Base-by-base conservation (phyloP, 2,888 invertebrate genomes). In the Epistrophe eligans region DNA sequence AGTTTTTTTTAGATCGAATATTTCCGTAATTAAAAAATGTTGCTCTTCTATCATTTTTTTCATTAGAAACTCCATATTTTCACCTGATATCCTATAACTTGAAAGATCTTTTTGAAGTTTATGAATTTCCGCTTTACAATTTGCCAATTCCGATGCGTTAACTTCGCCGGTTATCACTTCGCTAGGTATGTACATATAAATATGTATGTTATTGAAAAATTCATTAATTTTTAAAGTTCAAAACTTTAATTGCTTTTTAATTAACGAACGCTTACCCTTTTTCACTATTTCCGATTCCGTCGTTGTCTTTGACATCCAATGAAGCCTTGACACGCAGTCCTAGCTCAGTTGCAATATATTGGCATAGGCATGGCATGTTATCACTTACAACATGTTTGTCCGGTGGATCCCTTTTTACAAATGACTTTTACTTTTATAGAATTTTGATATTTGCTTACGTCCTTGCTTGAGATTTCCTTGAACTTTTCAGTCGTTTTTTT, bases 21-120 rank as follows among this genome's bases (percentile, higher is more conserved):
- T 89, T 76, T 92, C 91, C 48, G 88, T 84, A 1, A 91, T 71
- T 35, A 92, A 88, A 38, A 90, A 88, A 77, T 91, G 91, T 77
- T 92, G 92, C 43, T 92, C 92, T 4, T 90, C 89, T 43, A 92
- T 90, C 70, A 92, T 89, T 3, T 89, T 90, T 52, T 89, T 90
- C 72, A 92, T 89, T 17, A 92, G 79, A 40, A 90, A 89, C 62
- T 92, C 91, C 48, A 92, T 88, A 76, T 91, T 92, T 70, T 90
- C 89, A 8, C 91, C 89, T 7, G 90, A 90, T 9, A 90, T 89
- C 45, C 89, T 89, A 10, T 89, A 89, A 5, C 91, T 91, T 0
- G 77, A 43, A 0, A 92, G 70, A 38, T 90, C 89, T 60, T 90
- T 91, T 38, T 88, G 91, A 0, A 92, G 89, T 9, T 91, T 67